Conservation (phyloP, 64 coral and sea anemone genomes). For the Trachythela sp. region DNA sequence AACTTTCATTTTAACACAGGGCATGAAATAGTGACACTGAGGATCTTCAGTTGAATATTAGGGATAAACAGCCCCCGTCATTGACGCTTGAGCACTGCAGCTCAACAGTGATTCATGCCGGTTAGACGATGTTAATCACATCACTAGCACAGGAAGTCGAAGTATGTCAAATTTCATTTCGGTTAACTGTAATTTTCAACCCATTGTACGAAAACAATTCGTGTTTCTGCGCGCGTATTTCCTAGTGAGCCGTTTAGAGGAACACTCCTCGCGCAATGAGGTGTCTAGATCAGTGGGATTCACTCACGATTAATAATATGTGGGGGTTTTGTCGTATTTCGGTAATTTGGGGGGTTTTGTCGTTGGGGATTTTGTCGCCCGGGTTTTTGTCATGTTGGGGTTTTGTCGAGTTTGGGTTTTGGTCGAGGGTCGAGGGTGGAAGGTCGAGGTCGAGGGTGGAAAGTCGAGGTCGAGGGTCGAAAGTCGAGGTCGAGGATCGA, state of each 20-base stretch:
- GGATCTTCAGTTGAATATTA: background rate
- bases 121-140: background rate
- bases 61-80: background rate
- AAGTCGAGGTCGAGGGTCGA: no score
- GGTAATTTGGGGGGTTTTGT: no score
- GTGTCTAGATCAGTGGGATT: no score
- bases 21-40: slow-evolving; percentile 8
- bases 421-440: no score
- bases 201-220: background rate
- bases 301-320: no score
- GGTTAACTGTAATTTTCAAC: background rate
- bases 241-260: background rate
- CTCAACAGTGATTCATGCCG: background rate
- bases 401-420: no score
- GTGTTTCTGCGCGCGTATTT: background rate
- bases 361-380: no score
- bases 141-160: background rate
- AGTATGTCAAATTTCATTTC: background rate
- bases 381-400: no score
- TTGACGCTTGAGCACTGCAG: background rate
- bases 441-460: no score
- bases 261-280: background rate
- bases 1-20: background rate
- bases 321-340: no score
- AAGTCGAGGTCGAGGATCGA: no score